Base-by-base conservation (phyloP, 2,888 invertebrate species). In the Archaeoteleia sp. region DNA sequence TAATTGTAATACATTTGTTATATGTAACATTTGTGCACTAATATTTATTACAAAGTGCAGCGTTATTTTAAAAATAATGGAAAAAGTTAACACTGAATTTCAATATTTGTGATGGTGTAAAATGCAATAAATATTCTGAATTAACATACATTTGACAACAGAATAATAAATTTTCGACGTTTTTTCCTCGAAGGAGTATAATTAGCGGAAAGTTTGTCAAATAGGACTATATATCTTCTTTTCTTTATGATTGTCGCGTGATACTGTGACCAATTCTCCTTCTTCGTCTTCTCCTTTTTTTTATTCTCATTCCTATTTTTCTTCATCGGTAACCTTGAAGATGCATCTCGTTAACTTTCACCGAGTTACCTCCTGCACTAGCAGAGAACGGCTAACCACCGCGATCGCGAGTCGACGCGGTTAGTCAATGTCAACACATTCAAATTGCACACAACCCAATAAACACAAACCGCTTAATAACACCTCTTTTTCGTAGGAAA, bases 331-430 rank as follows among this genome's bases (percentile, higher is more conserved):
- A 72, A 79, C 79, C 79, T 78, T 79, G 79, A 75, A 69, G 75
- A 78, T 78, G 75, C 75, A 73, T 72, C 75, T 71, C 63, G 72
- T 75, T 75, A 75, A 81, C 80, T 81, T 80, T 81, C 80, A 80
- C 81, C 67, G 51, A 58, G 65, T 66, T 65, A 70, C 53, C 54
- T 60, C 51, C 55, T 58, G 45, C 61, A 55, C 62, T 63, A 51
- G 53, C 48, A 63, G 55, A 69, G 60, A 66, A 69, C 43, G 61
- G 53, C 61, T 73, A 74, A 72, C 43, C 54, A 61, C 61, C 69
- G 68, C 60, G 65, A 67, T 62, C 63, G 40, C 42, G 65, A 63
- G 60, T 27, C 53, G 70, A 71, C 73, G 63, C 63, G 71, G 72
- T 73, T 75, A 76, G 73, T 77, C 78, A 79, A 77, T 79, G 78